Base-by-base conservation (phyloP, 2,797 vertebrate genomes). In the Gymnothorax reevesii region DNA sequence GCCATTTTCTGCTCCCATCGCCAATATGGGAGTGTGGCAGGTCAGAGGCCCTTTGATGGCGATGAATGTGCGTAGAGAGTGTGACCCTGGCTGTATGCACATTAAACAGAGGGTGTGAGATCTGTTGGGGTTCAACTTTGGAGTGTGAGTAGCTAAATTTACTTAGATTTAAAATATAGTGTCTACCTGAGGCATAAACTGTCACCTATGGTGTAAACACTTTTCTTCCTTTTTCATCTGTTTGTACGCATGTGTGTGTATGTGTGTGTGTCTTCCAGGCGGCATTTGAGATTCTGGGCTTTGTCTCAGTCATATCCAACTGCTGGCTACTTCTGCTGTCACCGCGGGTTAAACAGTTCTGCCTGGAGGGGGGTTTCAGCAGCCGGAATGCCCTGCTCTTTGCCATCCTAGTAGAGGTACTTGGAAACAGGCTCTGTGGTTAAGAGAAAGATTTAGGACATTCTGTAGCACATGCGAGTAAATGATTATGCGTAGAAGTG, bases 1-100 rank as follows among this genome's bases (percentile, higher is more conserved):
- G 87, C 95, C 96, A 1, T 97, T 96, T 87, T 91, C 71, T 0
- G 88, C 95, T 0, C 96, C 96, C 0, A 94, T 92, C 82, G 93
- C 93, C 0, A 90, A 89, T 92, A 95, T 97, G 91, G 96, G 96
- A 0, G 95, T 97, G 42, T 97, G 96, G 96, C 95, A 95, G 96
- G 96, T 97, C 87, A 90, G 91, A 77, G 49, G 75, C 33, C 13
- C 42, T 8, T 79, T 49, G 33, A 49, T 49, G 33, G 75, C 17
- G 33, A 7, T 79, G 75, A 5, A 15, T 79, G 49, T 79, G 33
- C 15, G 4, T 13, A 33, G 33, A 42, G 10, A 52, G 42, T 52
- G 75, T 79, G 25, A 54, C 27, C 22, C n/a, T 66, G 5, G 3
- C 15, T 1, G 0, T 66, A 66, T 27, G 25, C 8, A 12, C 25